Evolutionary conservation across 2,113 vertebrate species (phyloP).

Genomic region (Apaloderma vittatum): DNA sequence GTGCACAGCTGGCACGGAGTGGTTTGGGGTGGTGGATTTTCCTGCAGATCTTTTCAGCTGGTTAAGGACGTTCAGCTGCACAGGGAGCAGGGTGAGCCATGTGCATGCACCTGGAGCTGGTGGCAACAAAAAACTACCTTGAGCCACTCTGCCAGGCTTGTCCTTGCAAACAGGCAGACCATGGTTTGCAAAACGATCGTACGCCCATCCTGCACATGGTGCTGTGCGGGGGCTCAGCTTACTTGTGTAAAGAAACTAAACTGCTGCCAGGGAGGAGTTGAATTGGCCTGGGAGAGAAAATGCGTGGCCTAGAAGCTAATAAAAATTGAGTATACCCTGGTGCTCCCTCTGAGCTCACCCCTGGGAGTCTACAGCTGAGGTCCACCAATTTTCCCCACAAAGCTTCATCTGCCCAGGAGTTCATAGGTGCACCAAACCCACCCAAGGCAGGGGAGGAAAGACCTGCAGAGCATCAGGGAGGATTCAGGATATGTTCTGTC

Average conservation of each 20-base stretch:
- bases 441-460: background rate
- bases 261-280: background rate
- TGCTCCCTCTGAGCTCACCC: background rate
- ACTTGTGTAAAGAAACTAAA: background rate
- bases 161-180: background rate
- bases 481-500: background rate
- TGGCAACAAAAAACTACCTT: background rate
- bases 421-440: background rate
- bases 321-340: background rate
- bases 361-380: background rate
- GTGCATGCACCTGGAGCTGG: background rate
- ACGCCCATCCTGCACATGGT: background rate
- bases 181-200: background rate
- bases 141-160: background rate
- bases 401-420: background rate
- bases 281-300: background rate
- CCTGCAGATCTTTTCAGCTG: background rate
- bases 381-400: background rate
- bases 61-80: background rate
- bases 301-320: background rate
- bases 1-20: accelerated
- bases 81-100: background rate
- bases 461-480: background rate
- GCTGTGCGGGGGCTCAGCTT: background rate
- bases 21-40: background rate